Evolutionary conservation across 1,140 invertebrate species (phyloP).

Genomic region (Drosophila nikananu): DNA sequence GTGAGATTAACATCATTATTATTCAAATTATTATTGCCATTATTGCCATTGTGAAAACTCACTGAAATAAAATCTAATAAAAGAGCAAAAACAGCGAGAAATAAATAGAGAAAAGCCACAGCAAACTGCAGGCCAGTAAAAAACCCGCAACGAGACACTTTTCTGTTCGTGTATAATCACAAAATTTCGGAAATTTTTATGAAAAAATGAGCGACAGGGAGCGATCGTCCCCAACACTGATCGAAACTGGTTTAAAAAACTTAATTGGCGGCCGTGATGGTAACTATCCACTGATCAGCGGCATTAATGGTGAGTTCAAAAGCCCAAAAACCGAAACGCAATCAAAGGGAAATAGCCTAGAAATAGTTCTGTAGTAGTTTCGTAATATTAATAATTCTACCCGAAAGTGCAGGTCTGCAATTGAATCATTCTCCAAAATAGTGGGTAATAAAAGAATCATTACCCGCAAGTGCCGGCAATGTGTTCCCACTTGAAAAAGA

Average conservation of each 20-base stretch:
- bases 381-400: conserved; percentile 1
- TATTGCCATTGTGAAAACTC: conserved; percentile 19
- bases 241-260: conserved; percentile 92
- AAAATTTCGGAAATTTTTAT: conserved; percentile 82
- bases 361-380: background rate
- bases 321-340: conserved; percentile 1
- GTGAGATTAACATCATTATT: conserved; percentile 42
- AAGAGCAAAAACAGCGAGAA: conserved; percentile 14
- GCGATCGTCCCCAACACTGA: conserved; percentile 91
- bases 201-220: conserved; percentile 91
- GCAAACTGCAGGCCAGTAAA: conserved; percentile 38
- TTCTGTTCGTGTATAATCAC: conserved; percentile 80
- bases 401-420: conserved; percentile 9
- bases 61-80: conserved; percentile 19
- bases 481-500: conserved; percentile 34
- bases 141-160: conserved; percentile 41
- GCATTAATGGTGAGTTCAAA: conserved; percentile 89
- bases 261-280: conserved; percentile 91
- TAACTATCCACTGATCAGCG: conserved; percentile 91
- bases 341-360: background rate
- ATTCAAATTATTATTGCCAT: conserved; percentile 47
- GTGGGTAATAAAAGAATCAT: conserved; percentile 13
- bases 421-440: conserved; percentile 19
- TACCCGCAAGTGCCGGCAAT: conserved; percentile 47
- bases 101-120: conserved; percentile 14